Evolutionary conservation across 2,113 vertebrate genomes (phyloP).

Genomic region (Loxodonta africana): DNA sequence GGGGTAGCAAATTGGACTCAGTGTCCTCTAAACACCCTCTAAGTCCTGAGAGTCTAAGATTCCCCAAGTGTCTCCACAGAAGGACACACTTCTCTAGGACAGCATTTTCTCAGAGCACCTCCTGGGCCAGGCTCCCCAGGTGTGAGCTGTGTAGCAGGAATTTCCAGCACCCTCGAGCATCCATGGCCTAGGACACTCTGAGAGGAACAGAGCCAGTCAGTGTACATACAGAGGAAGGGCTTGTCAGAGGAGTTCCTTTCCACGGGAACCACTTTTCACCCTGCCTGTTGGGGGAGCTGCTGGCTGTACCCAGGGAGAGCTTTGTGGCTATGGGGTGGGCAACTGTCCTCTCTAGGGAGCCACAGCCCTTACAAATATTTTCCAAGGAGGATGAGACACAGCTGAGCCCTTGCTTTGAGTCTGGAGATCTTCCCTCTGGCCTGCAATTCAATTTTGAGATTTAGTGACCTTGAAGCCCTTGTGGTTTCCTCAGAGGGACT

Average conservation of each 20-base stretch:
- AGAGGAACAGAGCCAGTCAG: background rate
- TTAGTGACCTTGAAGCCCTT: background rate
- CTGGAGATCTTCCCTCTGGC: background rate
- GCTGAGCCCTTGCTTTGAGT: background rate
- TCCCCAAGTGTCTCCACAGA: background rate
- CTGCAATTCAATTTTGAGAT: background rate
- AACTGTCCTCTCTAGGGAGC: background rate
- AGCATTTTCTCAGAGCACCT: background rate
- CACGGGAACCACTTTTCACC: background rate
- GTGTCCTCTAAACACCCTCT: background rate
- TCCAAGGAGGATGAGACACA: background rate
- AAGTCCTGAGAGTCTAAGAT: background rate
- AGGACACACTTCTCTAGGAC: background rate
- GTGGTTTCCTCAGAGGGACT: background rate
- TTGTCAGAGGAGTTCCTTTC: background rate
- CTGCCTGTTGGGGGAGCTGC: background rate
- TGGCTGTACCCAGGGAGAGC: background rate
- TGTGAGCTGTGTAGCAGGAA: background rate
- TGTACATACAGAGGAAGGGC: background rate
- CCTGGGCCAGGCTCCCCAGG: background rate
- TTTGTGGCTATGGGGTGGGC: background rate
- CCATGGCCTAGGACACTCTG: background rate
- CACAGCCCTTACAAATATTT: background rate
- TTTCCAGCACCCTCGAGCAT: background rate
- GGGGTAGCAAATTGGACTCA: background rate